Base-by-base conservation (phyloP, 64 coral and sea anemone species). In the Orbicella faveolata region DNA sequence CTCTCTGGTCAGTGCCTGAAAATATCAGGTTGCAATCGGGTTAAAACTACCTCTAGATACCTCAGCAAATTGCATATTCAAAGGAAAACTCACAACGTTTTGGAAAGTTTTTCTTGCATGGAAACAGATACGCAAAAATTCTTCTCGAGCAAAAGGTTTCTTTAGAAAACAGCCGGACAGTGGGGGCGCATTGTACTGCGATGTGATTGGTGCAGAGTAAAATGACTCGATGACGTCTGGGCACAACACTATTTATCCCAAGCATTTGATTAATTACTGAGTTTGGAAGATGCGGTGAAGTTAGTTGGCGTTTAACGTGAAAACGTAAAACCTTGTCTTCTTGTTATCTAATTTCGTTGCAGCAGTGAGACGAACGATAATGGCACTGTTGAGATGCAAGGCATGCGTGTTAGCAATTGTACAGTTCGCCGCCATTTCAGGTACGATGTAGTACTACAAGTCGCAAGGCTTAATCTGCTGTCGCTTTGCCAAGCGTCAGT, bases 351-450 rank as follows among this genome's bases (percentile, higher is more conserved):
- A 48, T 52, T 52, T 44, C 34, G 67, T 85, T 85, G 19, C 39
- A 85, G 64, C 63, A 48, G 39, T 85, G 36, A 85, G 63, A 23
- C 41, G 63, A 85, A 85, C 35, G 65, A 72, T 68, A 23, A 85
- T 85, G 82, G 36, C 23, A 67, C 21, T 72, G 11, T 66, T n/a
- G 64, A 33, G 64, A 65, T 85, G 82, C 39, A 73, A 73, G 34
- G 82, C 65, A 9, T 85, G 39, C 64, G 21, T 85, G 36, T n/a
- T 85, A 9, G 63, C 65, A 15, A 70, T 85, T 85, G 23, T 85
- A 52, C 82, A 85, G 65, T 52, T 85, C 10, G 37, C 82, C 36
- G 82, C 82, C 65, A 72, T 85, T 73, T 85, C 82, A 85, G 82
- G 82, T 85, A 73, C 12, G 82, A 3, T n/a, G 36, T 8, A 72